Conservation (phyloP, 2,113 vertebrate species). For the Rhinogobius similis region DNA sequence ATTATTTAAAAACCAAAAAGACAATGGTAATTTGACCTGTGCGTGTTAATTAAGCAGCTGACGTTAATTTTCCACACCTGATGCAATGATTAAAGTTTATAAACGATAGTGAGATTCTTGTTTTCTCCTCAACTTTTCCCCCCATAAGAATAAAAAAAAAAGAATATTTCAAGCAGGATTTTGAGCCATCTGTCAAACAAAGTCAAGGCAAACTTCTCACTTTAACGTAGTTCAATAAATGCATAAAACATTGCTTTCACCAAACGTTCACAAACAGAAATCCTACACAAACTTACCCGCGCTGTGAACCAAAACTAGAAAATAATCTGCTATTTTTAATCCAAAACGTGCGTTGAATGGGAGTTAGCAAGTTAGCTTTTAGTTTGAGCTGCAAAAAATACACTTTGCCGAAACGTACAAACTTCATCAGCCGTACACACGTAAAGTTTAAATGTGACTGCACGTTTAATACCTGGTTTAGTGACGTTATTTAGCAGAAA, state of each 20-base stretch:
- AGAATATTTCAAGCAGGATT: too few relatives aligned
- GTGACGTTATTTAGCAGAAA: neutral
- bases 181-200: neutral
- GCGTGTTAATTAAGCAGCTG: too few relatives aligned
- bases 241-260: neutral
- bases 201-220: neutral
- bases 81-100: too few relatives aligned
- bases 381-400: neutral
- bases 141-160: too few relatives aligned
- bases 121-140: too few relatives aligned
- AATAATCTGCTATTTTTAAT: neutral
- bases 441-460: neutral
- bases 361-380: neutral
- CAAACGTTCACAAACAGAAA: neutral
- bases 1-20: too few relatives aligned
- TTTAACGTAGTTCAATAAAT: neutral
- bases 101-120: too few relatives aligned
- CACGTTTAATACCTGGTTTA: neutral
- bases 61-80: too few relatives aligned
- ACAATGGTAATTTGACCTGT: too few relatives aligned
- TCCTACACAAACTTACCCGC: neutral
- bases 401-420: neutral
- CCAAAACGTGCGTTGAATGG: neutral
- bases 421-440: neutral
- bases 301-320: neutral